Percentiles rank a stretch among this genome's conserved stretches.
These are phyloP conservation scores for Priocnemis perturbator DNA, from an alignment of 2,888 invertebrate genomes.

Conservation along the genomic window DNA sequence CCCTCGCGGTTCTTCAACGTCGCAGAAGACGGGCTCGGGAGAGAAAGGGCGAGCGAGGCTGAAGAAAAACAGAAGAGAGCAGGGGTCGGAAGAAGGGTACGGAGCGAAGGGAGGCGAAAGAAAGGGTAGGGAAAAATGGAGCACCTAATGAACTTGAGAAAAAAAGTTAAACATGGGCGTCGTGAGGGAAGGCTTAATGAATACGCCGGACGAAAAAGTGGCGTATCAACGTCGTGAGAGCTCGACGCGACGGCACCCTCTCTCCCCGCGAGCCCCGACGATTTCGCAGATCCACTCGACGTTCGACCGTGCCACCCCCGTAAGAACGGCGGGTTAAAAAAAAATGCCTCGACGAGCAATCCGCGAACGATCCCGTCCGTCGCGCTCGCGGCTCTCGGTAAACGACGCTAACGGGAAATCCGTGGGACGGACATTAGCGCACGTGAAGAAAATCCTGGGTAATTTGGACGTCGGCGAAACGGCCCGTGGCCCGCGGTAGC, in stretches of 20 bases:
- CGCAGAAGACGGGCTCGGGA: constrained; percentile 22
- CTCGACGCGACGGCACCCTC: neutral
- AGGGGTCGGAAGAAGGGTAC: constrained; percentile 5
- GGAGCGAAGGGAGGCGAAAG: constrained; percentile 5
- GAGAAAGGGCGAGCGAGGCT: constrained; percentile 27
- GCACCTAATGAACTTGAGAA: constrained; percentile 62
- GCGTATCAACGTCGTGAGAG: constrained; percentile 42
- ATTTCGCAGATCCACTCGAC: too few relatives aligned
- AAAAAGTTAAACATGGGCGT: constrained; percentile 60
- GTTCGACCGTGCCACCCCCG: too few relatives aligned
- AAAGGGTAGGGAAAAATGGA: constrained; percentile 50
- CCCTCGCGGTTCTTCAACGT: constrained; percentile 31
- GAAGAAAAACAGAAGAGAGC: constrained; percentile 23
- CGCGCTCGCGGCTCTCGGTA: neutral
- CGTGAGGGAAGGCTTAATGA: constrained; percentile 53
- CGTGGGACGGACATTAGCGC: constrained; percentile 47
- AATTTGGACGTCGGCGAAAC: constrained; percentile 62
- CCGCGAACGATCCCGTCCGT: neutral
- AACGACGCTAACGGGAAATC: constrained; percentile 40
- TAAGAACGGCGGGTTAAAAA: too few relatives aligned
- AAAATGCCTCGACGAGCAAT: too few relatives aligned
- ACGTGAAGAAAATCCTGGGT: constrained; percentile 60
- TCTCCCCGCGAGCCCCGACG: too few relatives aligned
- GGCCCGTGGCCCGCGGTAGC: constrained; percentile 55
- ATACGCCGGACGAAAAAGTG: constrained; percentile 40